Percentiles rank a stretch among this genome's conserved stretches.
These are phyloP conservation scores for Melipona beecheii DNA, from an alignment of 2,888 invertebrate species.

Conservation along the genomic window DNA sequence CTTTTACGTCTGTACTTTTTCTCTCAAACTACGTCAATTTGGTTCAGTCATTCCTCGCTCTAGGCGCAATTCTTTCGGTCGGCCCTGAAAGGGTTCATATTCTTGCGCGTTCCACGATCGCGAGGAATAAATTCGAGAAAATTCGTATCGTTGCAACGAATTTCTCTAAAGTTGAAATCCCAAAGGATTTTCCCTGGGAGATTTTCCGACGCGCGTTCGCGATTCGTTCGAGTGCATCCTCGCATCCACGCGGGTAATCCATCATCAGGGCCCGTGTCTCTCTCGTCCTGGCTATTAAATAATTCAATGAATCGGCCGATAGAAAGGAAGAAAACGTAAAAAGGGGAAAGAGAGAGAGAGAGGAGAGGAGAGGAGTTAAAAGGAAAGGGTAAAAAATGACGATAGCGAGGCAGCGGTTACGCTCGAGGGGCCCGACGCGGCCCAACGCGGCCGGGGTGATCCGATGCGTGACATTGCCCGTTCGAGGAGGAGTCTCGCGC, in stretches of 20 bases:
- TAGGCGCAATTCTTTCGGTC: too few relatives aligned
- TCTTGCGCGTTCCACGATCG: too few relatives aligned
- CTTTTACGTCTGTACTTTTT: too few relatives aligned
- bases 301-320: conserved; percentile 76
- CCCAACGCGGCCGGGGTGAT: conserved; percentile 68
- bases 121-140: too few relatives aligned
- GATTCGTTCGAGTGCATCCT: conserved; percentile 38
- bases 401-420: conserved; percentile 72
- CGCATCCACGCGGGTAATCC: conserved; percentile 42
- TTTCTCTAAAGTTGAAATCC: too few relatives aligned
- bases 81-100: too few relatives aligned
- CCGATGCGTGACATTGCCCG: conserved; percentile 80
- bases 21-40: too few relatives aligned
- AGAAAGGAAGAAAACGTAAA: conserved; percentile 3
- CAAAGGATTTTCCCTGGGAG: too few relatives aligned
- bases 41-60: too few relatives aligned
- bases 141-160: too few relatives aligned
- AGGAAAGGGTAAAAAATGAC: conserved; percentile 63
- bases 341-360: not conserved
- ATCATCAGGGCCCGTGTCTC: conserved; percentile 60
- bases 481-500: conserved; percentile 64
- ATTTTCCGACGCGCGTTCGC: not conserved
- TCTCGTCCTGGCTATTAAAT: conserved; percentile 67
- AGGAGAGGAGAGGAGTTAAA: not conserved
- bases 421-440: conserved; percentile 52